Evolutionary conservation across 1,140 invertebrate species (phyloP), one percentile per base, ranked within the genome.

Genomic region (Heliconius melpomene): DNA sequence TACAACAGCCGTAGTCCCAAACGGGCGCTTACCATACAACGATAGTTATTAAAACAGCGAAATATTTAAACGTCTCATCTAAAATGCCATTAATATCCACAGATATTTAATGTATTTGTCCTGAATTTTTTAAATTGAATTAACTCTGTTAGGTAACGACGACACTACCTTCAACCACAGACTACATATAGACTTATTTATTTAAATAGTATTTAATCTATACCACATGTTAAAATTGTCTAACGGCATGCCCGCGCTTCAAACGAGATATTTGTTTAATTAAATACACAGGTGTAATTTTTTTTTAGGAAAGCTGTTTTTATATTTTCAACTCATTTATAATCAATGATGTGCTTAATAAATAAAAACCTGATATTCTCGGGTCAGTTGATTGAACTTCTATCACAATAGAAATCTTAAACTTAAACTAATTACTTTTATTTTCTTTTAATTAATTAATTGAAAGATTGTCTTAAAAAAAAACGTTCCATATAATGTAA

Each of bases 131-230:
- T 84, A 81, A 87, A 79, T 86, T 72, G 75, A 86, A 84, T 84
- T 84, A 79, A 83, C 82, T 85, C 85, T 85, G 80, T 85, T 87
- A 89, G 86, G 87, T 90, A 92, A 92, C 88, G 89, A 92, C 88
- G 88, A 90, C 86, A 92, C 93, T 94, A 94, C 91, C 87, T 89
- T 84, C 87, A 93, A 93, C 90, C 91, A 91, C 85, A 88, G 93
- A 92, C 93, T 94, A 93, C 91, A 66, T 66, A 90, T 91, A 85
- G 83, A 90, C 88, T 90, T 91, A 93, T 86, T 88, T 85, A 88
- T 88, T 90, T 90, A 91, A 89, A 89, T 90, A 92, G 40, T 72
- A 72, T 38, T 36, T 90, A 88, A n/a, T 90, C 88, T 90, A 90
- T 90, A 90, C 89, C 92, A 90, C 87, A 89, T 88, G 80, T 91